Evolutionary conservation across 2,888 invertebrate species (phyloP), one percentile per base, ranked within the genome.

Genomic region (Vanessa cardui): DNA sequence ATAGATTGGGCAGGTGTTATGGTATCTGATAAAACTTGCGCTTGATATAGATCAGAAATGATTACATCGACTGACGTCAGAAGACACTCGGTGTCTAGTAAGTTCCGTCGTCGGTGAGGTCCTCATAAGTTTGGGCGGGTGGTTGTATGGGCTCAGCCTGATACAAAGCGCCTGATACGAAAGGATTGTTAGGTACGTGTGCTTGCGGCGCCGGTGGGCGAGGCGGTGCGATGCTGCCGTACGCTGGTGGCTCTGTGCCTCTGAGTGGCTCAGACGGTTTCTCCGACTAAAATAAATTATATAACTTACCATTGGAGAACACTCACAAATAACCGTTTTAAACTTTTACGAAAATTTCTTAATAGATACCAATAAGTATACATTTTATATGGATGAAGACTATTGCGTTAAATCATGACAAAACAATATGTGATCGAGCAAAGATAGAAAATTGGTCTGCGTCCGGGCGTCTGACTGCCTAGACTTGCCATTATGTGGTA

Each of bases 101-200:
- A 31, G 90, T 89, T 72, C 85, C 86, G 66, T 89, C 88, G 60
- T 86, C 86, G 5, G 88, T 85, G 64, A 88, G 86, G 50, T 92
- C 90, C 15, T 87, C 86, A 73, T 89, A 89, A 72, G 95, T 94
- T 72, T 94, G 94, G 2, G 95, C 87, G 70, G 94, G 94, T 2
- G 95, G 95, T 81, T 96, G 96, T 8, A 95, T 94, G 7, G 94
- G 93, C 78, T 95, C 94, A 68, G 94, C 94, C 73, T 93, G 93
- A 72, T 94, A 93, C 74, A 94, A 90, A 47, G 94, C 94, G 9
- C 94, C 94, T 66, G 94, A 94, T 20, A 93, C 93, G 81, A 94
- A 94, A 1, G 94, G 94, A 75, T 94, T 94, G 75, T 93, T 93
- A 64, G 94, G 92, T 70, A 94, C 94, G 79, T 94, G 94, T 49